Base-by-base conservation (phyloP, 2,797 vertebrate species). In the Spea hammondii region DNA sequence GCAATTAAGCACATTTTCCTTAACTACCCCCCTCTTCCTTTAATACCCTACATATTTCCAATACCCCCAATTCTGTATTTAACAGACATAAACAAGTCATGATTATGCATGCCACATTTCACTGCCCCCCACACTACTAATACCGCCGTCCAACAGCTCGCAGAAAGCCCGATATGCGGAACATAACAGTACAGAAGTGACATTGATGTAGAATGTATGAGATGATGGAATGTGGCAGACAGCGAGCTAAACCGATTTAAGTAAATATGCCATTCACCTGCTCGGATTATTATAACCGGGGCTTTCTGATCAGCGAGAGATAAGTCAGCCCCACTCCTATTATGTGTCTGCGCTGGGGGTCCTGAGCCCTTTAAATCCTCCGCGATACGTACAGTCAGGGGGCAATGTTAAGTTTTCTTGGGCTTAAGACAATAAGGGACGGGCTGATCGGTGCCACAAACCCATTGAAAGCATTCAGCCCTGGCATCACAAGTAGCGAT, bases 31-130 rank as follows among this genome's bases (percentile, higher is more conserved):
- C 47, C 4, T 4, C 5, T 14, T 12, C 12, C 3, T 70, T 70
- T 3, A 70, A 70, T 54, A 8, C 11, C 4, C 51, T 0, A 14
- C 68, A 51, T 53, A 10, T 70, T 17, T 62, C 7, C 54, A 74
- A 46, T 72, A 1, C 45, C 53, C 59, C 10, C 32, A 10, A 10
- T 67, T 6, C 45, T 17, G 51, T 55, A 14, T 62, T 47, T 4
- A 65, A 59, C 68, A 76, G 74, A 72, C 73, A 67, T 67, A 76
- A 72, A 80, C 79, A 80, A 76, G 74, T 72, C 12, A 72, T 51
- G 57, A 76, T 80, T 13, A 72, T 72, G 51, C 62, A 47, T 76
- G 60, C 47, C 68, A 70, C 73, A 69, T 62, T 59, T 17, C 53
- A 12, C 60, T 65, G 78, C 57, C 72, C 71, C 78, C 71, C 4